A percentile compares a stretch with the other conserved stretches of the same genome.
Conservation (phyloP, 30 jellyfish, hydroid and myxozoan genomes). For the Aurelia aurita complex sp. Pacific region DNA sequence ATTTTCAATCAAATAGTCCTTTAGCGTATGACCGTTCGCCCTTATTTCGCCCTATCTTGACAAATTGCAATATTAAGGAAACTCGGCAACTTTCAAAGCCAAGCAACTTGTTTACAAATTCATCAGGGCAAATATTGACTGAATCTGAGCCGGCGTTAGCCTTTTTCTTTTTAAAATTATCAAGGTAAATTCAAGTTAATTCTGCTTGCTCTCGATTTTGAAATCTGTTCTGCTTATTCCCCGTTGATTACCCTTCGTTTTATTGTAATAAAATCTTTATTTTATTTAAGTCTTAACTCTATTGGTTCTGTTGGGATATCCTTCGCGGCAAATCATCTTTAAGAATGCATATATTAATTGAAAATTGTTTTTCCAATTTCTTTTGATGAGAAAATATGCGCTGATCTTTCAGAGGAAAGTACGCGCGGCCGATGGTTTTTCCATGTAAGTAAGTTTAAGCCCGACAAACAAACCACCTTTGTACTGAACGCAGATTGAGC, state of each 20-base stretch:
- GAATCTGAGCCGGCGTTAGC: not conserved
- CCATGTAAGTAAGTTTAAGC: slow-evolving; percentile 50
- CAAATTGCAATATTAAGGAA: not conserved
- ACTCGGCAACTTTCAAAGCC: not conserved
- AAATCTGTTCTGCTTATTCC: not conserved
- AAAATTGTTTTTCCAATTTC: slow-evolving; percentile 50
- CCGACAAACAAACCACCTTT: slow-evolving; percentile 62
- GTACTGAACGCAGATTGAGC: slow-evolving; percentile 44
- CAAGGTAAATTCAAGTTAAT: not conserved
- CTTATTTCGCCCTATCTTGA: too few species aligned
- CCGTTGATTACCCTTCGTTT: not conserved
- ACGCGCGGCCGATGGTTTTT: slow-evolving; percentile 25
- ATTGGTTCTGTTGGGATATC: slow-evolving; percentile 46
- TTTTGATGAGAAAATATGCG: slow-evolving; percentile 29
- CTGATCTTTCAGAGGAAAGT: slow-evolving; percentile 16
- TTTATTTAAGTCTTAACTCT: slow-evolving; percentile 26
- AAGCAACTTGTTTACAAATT: not conserved
- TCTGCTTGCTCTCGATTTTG: not conserved
- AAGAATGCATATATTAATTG: slow-evolving; percentile 6
- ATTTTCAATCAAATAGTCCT: too few species aligned
- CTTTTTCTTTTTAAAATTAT: not conserved
- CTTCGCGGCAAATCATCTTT: slow-evolving; percentile 30
- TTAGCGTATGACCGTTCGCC: too few species aligned
- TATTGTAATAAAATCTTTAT: not conserved
- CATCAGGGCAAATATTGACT: not conserved